Evolutionary conservation across 2,113 vertebrate genomes (phyloP).

Genomic region (Parotia lawesii): DNA sequence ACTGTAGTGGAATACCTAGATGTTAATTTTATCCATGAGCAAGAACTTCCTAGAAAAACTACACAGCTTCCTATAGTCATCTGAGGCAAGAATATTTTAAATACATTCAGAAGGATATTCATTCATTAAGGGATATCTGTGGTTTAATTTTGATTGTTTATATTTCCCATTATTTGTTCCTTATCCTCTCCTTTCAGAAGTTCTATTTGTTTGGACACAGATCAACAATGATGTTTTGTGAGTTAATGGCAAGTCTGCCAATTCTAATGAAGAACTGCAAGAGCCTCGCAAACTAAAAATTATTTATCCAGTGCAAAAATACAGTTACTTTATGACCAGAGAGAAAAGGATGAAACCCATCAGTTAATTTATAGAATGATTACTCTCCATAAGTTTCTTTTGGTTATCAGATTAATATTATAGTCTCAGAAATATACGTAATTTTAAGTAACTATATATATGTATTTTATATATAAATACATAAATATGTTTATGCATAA

Average conservation of each 20-base stretch:
- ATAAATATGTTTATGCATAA: background rate
- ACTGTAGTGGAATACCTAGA: background rate
- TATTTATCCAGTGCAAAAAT: background rate
- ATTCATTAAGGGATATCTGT: background rate
- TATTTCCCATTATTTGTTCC: background rate
- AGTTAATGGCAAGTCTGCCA: background rate
- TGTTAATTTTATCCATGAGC: background rate
- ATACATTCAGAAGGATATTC: background rate
- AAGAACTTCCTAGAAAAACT: background rate
- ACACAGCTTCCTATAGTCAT: background rate
- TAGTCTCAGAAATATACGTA: background rate
- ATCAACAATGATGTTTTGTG: background rate
- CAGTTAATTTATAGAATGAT: background rate
- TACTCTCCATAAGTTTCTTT: background rate
- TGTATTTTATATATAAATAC: background rate
- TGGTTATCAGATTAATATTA: background rate
- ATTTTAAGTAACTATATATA: background rate
- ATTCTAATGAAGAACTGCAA: background rate
- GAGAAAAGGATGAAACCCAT: background rate
- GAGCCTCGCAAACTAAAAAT: background rate
- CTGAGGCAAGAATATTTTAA: background rate
- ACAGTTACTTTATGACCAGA: background rate
- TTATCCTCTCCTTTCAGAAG: background rate
- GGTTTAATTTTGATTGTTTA: background rate
- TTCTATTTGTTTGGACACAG: background rate